Evolutionary conservation across 2,797 vertebrate species (phyloP).

Genomic region (Astyanax mexicanus): DNA sequence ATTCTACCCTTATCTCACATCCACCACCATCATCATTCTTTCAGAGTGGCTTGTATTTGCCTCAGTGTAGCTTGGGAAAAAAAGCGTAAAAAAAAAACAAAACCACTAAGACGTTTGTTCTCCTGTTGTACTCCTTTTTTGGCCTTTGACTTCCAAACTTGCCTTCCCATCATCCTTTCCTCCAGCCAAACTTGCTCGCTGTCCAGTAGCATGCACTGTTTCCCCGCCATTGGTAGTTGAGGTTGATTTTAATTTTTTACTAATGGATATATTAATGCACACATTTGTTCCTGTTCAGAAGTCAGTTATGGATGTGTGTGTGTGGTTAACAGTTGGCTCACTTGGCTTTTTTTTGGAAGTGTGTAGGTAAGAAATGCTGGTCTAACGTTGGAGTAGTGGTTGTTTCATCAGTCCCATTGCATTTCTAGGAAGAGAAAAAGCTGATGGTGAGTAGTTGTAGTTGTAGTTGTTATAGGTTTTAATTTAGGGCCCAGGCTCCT

Average conservation of each 20-base stretch:
- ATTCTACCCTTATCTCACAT: constrained; percentile 23
- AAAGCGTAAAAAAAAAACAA: constrained; percentile 69
- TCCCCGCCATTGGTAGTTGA: constrained; percentile 60
- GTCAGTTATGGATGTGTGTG: constrained; percentile 32
- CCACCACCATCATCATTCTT: constrained; percentile 31
- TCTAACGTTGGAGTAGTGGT: neutral
- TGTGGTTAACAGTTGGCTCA: constrained; percentile 52
- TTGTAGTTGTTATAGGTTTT: too few relatives aligned
- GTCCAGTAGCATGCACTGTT: constrained; percentile 93
- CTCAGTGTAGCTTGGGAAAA: constrained; percentile 46
- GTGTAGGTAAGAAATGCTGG: constrained; percentile 27
- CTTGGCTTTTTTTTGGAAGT: constrained; percentile 23
- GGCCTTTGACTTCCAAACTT: constrained; percentile 67
- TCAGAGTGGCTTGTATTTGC: constrained; percentile 58
- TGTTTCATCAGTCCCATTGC: constrained; percentile 2
- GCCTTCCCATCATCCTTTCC: constrained; percentile 59
- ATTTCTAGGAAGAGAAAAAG: constrained; percentile 1
- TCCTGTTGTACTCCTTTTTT: constrained; percentile 67
- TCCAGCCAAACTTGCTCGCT: constrained; percentile 65
- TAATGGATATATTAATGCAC: constrained; percentile 53
- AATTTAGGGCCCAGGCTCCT: too few relatives aligned
- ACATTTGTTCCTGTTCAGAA: constrained; percentile 30
- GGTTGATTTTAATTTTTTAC: constrained; percentile 58
- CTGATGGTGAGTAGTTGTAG: neutral
- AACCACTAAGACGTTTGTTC: constrained; percentile 62